Evolutionary conservation across 2,888 invertebrate genomes (phyloP).

Genomic region (Napeogenes inachia): DNA sequence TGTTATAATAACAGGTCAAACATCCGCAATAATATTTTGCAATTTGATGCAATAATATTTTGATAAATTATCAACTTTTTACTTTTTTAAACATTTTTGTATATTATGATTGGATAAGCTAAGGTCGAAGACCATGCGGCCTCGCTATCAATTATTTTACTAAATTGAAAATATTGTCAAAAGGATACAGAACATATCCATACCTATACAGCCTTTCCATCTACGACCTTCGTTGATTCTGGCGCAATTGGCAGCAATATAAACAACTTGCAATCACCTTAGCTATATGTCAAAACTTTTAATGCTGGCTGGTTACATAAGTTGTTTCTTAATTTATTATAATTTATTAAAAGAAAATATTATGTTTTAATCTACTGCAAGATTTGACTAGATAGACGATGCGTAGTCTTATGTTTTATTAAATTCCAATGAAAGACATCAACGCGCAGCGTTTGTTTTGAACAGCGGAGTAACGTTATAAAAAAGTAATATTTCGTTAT

Average conservation of each 20-base stretch:
- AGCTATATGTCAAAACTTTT: constrained; percentile 1
- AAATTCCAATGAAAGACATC: constrained; percentile 22
- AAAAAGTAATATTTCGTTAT: not conserved
- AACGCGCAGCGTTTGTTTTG: constrained; percentile 10
- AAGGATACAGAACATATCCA: not conserved
- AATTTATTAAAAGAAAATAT: not conserved
- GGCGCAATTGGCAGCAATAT: constrained; percentile 13
- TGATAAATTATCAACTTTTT: too few species aligned
- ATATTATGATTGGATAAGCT: too few species aligned
- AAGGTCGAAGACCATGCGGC: too few species aligned
- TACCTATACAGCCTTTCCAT: constrained; percentile 32
- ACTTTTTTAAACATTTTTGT: too few species aligned
- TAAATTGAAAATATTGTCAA: constrained; percentile 9
- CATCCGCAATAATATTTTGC: not conserved
- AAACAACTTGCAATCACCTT: constrained; percentile 2
- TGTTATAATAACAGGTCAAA: not conserved
- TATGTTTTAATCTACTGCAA: not conserved
- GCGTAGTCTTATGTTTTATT: not conserved
- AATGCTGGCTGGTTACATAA: not conserved
- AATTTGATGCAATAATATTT: not conserved
- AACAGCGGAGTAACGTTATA: not conserved
- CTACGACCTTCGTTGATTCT: constrained; percentile 26
- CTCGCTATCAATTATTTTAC: too few species aligned
- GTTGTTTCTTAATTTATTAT: not conserved
- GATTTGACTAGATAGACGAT: not conserved